Base-by-base conservation (phyloP, 2,888 invertebrate species). In the Heteromurus nitidus region DNA sequence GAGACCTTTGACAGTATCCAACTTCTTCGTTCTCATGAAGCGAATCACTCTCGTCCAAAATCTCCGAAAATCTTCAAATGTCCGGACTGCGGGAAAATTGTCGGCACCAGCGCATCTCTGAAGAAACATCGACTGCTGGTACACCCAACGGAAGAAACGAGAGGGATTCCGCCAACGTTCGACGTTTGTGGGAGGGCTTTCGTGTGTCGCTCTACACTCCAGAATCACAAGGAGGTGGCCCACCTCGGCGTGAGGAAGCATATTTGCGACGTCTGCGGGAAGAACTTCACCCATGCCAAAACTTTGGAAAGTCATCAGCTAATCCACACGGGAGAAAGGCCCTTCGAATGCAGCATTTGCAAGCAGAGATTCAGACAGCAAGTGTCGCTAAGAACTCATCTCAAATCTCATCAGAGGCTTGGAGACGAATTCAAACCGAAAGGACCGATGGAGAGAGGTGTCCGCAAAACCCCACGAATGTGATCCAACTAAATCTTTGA, bases 261-360 rank as follows among this genome's bases (percentile, higher is more conserved):
- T 60, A 22, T 31, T 31, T 77, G 72, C 88, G 95, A 95, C 86
- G 94, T 92, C 89, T 96, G 96, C 88, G 91, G 91, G 83, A 96
- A 95, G 89, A 92, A 93, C 24, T 96, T 96, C 90, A 91, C 96
- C 53, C 95, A 96, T 11, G 95, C 95, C 62, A 95, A 95, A 5
- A 96, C 96, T 90, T 89, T 96, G 11, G 93, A 95, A 87, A 94
- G 93, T 88, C 96, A 96, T 89, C 92, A 95, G 87, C 91, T 95
- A 84, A 95, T 95, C 76, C 96, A 96, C 88, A 96, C 96, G 20
- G 96, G 94, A 92, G 88, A 87, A 67, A 87, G 85, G 36, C 87
- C 87, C 22, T 85, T 87, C 62, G 70, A 81, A 0, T 88, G 88
- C 58, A 82, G 85, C 0, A 91, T 93, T 0, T 96, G 96, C 88